Conservation (phyloP, 1,140 invertebrate genomes). For the Ephestia elutella region DNA sequence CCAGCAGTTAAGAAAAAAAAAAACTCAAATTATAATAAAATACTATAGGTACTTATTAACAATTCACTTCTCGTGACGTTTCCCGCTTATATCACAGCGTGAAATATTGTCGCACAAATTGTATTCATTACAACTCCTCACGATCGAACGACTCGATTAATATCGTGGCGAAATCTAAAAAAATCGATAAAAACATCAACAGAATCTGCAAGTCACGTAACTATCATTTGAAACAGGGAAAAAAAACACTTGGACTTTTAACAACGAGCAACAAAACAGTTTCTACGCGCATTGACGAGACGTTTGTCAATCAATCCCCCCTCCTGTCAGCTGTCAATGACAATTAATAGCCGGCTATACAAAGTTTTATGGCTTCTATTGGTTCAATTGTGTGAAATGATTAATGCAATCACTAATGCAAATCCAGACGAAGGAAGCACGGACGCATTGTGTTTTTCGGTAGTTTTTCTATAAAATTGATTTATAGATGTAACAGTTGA, state of each 20-base stretch:
- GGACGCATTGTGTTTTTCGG: constrained; percentile 45
- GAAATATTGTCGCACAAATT: constrained; percentile 2
- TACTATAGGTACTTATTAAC: background rate
- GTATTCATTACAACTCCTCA: constrained; percentile 2
- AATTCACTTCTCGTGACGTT: background rate
- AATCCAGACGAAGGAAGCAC: constrained; percentile 55
- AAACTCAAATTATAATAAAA: too few relatives aligned
- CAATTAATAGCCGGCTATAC: constrained; percentile 66
- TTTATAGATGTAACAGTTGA: constrained; percentile 45
- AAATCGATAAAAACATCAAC: constrained; percentile 16
- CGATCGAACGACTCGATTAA: background rate
- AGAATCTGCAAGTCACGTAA: constrained; percentile 39
- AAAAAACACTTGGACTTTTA: constrained; percentile 24
- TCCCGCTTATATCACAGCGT: background rate
- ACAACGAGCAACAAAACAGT: constrained; percentile 27
- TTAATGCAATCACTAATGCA: constrained; percentile 72
- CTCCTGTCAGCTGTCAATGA: constrained; percentile 65
- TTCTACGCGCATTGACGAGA: constrained; percentile 51
- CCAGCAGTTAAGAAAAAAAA: too few relatives aligned
- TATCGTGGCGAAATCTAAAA: constrained; percentile 2
- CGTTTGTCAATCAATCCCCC: constrained; percentile 68
- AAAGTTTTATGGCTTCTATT: constrained; percentile 68
- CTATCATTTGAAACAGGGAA: constrained; percentile 34
- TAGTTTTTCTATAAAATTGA: constrained; percentile 59
- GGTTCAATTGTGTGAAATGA: constrained; percentile 59